Evolutionary conservation across 2,113 vertebrate species (phyloP), one percentile per base, ranked within the genome.

Genomic region (Hepsetus odoe): DNA sequence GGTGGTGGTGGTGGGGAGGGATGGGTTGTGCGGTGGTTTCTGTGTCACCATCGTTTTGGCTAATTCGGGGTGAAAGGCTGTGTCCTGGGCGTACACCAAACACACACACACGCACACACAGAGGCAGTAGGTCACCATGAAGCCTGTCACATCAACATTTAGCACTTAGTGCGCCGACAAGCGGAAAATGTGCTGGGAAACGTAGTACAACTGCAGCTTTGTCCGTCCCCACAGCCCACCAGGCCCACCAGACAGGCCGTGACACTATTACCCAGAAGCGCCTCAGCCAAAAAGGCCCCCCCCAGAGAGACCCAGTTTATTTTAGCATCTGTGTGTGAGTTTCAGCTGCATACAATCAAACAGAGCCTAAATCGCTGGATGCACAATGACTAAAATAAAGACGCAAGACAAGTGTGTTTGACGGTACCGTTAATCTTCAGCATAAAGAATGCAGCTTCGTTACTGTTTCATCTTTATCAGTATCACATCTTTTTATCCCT

Each of bases 151-250:
- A 24, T 68, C 74, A 68, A 32, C 24, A 22, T 68, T 68, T 58
- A 58, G 51, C 49, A 12, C 24, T 77, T 59, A 58, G 65, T 1
- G 13, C 3, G 14, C 51, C 24, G 65, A 58, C 64, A 77, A 38
- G 74, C 74, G 24, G 14, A 68, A 77, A 68, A 77, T 77, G 49
- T 68, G 49, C 49, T 42, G 74, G 49, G 64, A 76, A 58, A 35
- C 1, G 10, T 24, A 35, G 12, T 35, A 44, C 40, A 65, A 49
- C 58, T 28, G 22, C 6, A 67, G 33, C 62, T n/a, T 42, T 30
- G 74, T 68, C 74, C 22, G n/a, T 6, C 33, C n/a, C 51, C 24
- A n/a, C 51, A 24, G 22, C 51, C n/a, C n/a, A 55, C n/a, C n/a
- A 55, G n/a, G 20, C 5, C 49, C 49, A 51, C 49, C 49, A 51